Conservation (phyloP, 2,888 invertebrate genomes). For the Troides aeacus region DNA sequence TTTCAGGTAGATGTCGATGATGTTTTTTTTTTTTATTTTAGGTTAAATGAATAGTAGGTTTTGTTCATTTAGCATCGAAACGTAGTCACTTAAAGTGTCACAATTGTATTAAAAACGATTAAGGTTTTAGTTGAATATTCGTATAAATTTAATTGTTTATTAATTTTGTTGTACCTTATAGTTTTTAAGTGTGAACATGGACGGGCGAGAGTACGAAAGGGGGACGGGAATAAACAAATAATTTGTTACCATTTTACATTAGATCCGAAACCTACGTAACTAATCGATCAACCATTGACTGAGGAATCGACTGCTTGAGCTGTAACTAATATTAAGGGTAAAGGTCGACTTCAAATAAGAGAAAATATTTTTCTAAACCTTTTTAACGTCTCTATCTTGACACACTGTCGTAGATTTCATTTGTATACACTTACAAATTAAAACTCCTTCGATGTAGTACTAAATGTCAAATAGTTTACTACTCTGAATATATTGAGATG, state of each 20-base stretch:
- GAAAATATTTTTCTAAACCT: constrained; percentile 77
- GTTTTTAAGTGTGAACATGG: constrained; percentile 16
- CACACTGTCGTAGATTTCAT: constrained; percentile 59
- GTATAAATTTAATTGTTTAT: constrained; percentile 28
- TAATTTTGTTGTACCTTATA: constrained; percentile 29
- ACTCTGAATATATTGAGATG: constrained; percentile 8
- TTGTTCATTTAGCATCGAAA: constrained; percentile 53
- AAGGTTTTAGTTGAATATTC: constrained; percentile 28
- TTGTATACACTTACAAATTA: constrained; percentile 63
- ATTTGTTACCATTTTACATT: constrained; percentile 34
- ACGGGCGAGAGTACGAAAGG: background rate
- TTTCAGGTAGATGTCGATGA: constrained; percentile 17
- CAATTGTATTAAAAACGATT: constrained; percentile 40
- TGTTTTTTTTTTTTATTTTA: constrained; percentile 22
- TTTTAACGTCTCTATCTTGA: constrained; percentile 66
- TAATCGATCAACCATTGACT: constrained; percentile 57
- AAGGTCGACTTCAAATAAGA: constrained; percentile 64
- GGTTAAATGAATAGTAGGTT: constrained; percentile 43
- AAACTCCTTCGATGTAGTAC: constrained; percentile 48
- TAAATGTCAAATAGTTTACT: constrained; percentile 37
- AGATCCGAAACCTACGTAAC: constrained; percentile 28
- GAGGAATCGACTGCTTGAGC: constrained; percentile 72
- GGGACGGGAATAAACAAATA: constrained; percentile 15
- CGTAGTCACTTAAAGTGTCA: constrained; percentile 68
- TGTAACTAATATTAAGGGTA: constrained; percentile 61